Evolutionary conservation across 2,797 vertebrate species (phyloP), one percentile per base, ranked within the genome.

Genomic region (Amazona finschi): DNA sequence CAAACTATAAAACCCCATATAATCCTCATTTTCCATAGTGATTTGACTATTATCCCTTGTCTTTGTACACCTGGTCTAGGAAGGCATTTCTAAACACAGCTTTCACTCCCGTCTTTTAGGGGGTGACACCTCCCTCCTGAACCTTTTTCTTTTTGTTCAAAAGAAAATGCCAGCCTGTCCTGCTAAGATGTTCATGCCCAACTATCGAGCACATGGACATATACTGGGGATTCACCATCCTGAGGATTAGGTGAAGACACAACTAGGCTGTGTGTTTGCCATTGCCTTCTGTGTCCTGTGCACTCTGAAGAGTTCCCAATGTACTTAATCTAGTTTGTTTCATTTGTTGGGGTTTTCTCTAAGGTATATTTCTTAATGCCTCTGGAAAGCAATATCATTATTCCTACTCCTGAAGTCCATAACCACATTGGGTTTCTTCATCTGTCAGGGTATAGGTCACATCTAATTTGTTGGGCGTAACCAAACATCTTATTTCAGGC

Each of bases 181-280:
- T 60, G 5, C 36, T 47, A 25, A 28, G 19, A 33, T 31, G 9
- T 7, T 90, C 28, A 43, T 58, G 73, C 3, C 9, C 36, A 80
- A 1, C 21, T 52, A 4, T 53, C 25, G 21, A 21, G 15, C 16
- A 3, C 3, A 15, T 0, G 36, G 60, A 47, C 12, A 39, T 52
- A 21, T 36, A 17, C 11, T 47, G 38, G 18, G 33, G 57, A 60
- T 43, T 46, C 9, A 27, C 30, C 17, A 6, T 6, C 8, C 21
- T 30, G 52, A 67, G 21, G 8, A 52, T 50, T 8, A 30, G 27
- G 12, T 71, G 49, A 78, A 90, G 24, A 22, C 41, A 15, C 38
- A 41, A 12, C 58, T 39, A 52, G 20, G 4, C 3, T n/a, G 28
- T 25, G 12, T 53, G 33, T 70, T 52, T 79, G 31, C 18, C 25